Conservation (phyloP, 2,113 vertebrate species). For the Onychorhynchus coronatus region DNA sequence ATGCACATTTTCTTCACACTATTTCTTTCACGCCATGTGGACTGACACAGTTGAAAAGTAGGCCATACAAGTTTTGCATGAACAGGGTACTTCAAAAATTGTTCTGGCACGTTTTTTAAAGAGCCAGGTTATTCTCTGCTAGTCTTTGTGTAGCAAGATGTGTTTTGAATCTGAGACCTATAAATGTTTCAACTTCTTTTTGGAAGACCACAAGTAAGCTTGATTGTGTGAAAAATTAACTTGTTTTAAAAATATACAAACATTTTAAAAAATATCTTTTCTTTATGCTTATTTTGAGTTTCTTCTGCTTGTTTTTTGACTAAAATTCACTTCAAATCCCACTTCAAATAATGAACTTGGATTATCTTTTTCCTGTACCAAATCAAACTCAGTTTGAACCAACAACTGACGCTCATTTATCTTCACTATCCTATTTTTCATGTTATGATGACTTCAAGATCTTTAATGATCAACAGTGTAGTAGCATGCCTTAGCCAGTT, state of each 20-base stretch:
- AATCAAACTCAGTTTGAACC: not conserved
- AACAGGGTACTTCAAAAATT: not conserved
- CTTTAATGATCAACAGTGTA: not conserved
- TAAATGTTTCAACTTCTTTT: not conserved
- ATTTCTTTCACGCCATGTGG: not conserved
- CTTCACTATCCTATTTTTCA: not conserved
- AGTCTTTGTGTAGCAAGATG: not conserved
- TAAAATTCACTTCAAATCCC: not conserved
- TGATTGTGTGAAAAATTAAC: not conserved
- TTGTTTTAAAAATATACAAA: not conserved
- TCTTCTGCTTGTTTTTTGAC: not conserved
- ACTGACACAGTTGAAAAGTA: conserved; percentile 18
- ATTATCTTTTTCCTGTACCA: not conserved
- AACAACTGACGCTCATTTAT: not conserved
- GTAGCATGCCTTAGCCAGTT: not conserved
- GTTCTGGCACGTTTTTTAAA: not conserved
- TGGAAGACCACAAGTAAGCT: not conserved
- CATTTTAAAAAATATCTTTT: not conserved
- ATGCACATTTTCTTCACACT: not conserved
- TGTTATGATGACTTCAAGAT: not conserved
- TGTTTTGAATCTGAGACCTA: not conserved
- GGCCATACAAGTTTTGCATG: not conserved
- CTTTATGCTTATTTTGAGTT: not conserved
- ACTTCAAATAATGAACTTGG: not conserved
- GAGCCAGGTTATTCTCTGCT: not conserved